A percentile compares a stretch with the other conserved stretches of the same genome.
These are phyloP conservation scores for Acronicta psi DNA, from an alignment of 2,888 invertebrate species.

Conservation along the genomic window DNA sequence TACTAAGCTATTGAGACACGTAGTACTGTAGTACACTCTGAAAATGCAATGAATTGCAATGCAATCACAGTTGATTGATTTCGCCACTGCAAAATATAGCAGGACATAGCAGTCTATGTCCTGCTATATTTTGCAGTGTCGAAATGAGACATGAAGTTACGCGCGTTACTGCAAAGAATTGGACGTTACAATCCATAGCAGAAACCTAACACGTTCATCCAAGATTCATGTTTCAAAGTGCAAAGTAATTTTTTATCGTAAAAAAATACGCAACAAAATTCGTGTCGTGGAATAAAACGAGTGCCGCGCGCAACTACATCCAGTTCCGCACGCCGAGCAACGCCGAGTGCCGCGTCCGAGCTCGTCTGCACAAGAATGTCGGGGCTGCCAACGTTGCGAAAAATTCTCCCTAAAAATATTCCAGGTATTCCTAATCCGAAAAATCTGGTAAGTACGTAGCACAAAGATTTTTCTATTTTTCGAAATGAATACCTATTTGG, in stretches of 20 bases:
- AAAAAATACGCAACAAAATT: slow-evolving; percentile 47
- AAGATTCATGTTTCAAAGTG: slow-evolving; percentile 23
- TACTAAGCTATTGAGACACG: too few species aligned
- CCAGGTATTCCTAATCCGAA: background rate
- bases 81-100: slow-evolving; percentile 1
- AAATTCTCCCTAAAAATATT: slow-evolving; percentile 29
- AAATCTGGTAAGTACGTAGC: too few species aligned
- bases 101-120: background rate
- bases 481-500: too few species aligned
- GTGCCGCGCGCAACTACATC: slow-evolving; percentile 14
- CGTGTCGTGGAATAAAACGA: slow-evolving; percentile 5
- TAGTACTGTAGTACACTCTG: too few species aligned
- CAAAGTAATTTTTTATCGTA: slow-evolving; percentile 42
- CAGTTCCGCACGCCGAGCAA: slow-evolving; percentile 28
- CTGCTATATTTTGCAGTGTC: background rate
- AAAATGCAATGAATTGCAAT: too few species aligned
- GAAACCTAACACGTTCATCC: slow-evolving; percentile 14
- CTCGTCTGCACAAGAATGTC: slow-evolving; percentile 43
- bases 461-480: too few species aligned
- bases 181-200: slow-evolving; percentile 27
- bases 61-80: too few species aligned
- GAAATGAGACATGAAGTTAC: background rate
- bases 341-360: slow-evolving; percentile 32
- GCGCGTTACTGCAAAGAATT: slow-evolving; percentile 3
- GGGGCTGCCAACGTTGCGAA: slow-evolving; percentile 35